Conservation (phyloP, 2,797 vertebrate species). For the Vireo griseus region DNA sequence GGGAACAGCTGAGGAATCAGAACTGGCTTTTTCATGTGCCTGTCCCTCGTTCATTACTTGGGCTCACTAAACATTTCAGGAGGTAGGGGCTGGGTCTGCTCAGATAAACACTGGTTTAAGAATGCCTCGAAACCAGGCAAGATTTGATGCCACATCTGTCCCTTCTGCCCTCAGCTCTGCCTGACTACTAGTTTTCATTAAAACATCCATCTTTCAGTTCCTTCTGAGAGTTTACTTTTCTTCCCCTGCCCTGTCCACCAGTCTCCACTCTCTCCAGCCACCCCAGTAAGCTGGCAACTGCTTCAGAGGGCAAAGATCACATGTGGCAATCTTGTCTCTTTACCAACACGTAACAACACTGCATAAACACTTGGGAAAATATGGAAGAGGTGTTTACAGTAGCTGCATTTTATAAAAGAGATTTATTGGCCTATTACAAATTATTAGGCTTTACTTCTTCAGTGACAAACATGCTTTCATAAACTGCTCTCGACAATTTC, state of each 20-base stretch:
- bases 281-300: background rate
- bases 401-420: slow-evolving; percentile 52
- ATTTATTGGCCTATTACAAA: slow-evolving; percentile 68
- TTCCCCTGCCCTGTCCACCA: background rate
- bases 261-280: background rate
- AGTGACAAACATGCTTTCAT: slow-evolving; percentile 29
- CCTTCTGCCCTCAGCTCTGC: background rate
- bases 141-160: background rate
- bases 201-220: background rate
- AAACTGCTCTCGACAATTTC: background rate
- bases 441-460: slow-evolving; percentile 53
- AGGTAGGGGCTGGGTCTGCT: background rate
- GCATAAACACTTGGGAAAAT: slow-evolving; percentile 56
- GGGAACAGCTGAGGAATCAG: background rate
- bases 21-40: accelerated
- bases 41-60: accelerated
- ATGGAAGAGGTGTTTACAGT: slow-evolving; percentile 60
- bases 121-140: background rate
- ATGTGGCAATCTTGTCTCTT: slow-evolving; percentile 6
- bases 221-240: background rate
- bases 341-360: slow-evolving; percentile 32
- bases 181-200: background rate
- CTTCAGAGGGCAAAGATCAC: background rate
- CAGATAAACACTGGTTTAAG: background rate
- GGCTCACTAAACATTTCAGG: background rate